A percentile compares a stretch with the other conserved stretches of the same genome.
Evolutionary conservation across 2,888 invertebrate species (phyloP).

Genomic region (Agrypnus murinus): DNA sequence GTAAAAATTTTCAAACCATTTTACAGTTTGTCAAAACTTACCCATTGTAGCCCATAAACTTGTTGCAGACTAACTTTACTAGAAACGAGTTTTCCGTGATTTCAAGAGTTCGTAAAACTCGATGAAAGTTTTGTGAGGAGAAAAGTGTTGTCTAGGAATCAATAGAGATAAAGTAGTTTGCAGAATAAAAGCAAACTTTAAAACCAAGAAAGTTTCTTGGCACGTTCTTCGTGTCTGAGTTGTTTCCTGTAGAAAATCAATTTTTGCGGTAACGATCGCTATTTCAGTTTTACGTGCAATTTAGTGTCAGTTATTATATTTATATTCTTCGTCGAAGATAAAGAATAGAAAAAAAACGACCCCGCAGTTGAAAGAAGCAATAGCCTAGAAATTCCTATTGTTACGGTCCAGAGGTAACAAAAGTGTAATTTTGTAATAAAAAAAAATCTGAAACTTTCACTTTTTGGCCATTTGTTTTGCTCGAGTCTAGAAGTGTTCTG

Average conservation of each 20-base stretch:
- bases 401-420: no score
- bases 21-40: no score
- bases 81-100: slow-evolving; percentile 12
- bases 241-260: slow-evolving; percentile 13
- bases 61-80: slow-evolving; percentile 27
- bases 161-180: slow-evolving; percentile 40
- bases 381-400: no score
- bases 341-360: not conserved
- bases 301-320: not conserved
- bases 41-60: slow-evolving; percentile 8
- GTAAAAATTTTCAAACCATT: no score
- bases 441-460: no score
- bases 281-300: not conserved
- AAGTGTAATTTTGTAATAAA: no score
- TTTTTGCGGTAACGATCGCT: slow-evolving; percentile 15
- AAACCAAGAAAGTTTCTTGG: slow-evolving; percentile 32
- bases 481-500: no score
- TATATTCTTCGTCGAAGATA: not conserved
- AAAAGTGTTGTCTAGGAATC: slow-evolving; percentile 23
- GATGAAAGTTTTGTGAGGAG: slow-evolving; percentile 18
- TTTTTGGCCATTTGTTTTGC: no score
- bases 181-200: slow-evolving; percentile 33
- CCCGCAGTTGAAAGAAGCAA: no score
- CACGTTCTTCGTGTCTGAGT: slow-evolving; percentile 25
- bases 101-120: slow-evolving; percentile 19